These are phyloP conservation scores for Benitochromis conjunctus DNA, from an alignment of 2,113 vertebrate species.

Conservation along the genomic window DNA sequence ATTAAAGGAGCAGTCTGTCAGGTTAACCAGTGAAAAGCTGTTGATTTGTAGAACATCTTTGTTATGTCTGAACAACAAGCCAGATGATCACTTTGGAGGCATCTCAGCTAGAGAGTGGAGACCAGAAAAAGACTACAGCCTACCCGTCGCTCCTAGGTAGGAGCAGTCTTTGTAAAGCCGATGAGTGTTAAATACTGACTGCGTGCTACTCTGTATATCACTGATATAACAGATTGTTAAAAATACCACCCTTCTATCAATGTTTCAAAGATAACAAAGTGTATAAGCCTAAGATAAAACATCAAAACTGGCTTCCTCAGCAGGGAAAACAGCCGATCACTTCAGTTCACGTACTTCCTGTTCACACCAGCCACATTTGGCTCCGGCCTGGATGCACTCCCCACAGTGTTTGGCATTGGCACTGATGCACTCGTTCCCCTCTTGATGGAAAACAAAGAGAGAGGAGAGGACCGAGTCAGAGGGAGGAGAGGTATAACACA, in stretches of 20 bases:
- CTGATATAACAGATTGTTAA: neutral
- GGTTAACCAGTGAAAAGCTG: neutral
- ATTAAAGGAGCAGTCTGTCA: neutral
- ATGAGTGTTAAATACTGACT: neutral
- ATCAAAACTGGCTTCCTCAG: neutral
- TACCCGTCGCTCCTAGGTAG: rapidly evolving
- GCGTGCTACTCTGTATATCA: neutral
- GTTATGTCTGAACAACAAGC: neutral
- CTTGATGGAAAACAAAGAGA: slow-evolving; percentile 70
- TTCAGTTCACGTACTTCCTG: slow-evolving; percentile 79
- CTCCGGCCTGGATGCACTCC: slow-evolving; percentile 94
- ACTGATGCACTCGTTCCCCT: slow-evolving; percentile 92
- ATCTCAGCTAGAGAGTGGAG: neutral
- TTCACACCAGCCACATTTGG: slow-evolving; percentile 96
- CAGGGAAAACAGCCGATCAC: neutral
- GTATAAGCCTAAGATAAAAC: neutral
- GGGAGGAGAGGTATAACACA: neutral
- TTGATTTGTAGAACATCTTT: neutral
- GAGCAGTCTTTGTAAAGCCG: neutral
- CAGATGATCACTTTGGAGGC: neutral
- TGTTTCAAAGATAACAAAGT: neutral
- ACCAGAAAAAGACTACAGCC: neutral
- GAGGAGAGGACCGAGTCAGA: slow-evolving; percentile 16
- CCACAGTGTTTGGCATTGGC: slow-evolving; percentile 93
- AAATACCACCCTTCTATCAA: neutral